These are phyloP conservation scores for Bubo blakistoni DNA, from an alignment of 2,113 vertebrate genomes.

Conservation along the genomic window DNA sequence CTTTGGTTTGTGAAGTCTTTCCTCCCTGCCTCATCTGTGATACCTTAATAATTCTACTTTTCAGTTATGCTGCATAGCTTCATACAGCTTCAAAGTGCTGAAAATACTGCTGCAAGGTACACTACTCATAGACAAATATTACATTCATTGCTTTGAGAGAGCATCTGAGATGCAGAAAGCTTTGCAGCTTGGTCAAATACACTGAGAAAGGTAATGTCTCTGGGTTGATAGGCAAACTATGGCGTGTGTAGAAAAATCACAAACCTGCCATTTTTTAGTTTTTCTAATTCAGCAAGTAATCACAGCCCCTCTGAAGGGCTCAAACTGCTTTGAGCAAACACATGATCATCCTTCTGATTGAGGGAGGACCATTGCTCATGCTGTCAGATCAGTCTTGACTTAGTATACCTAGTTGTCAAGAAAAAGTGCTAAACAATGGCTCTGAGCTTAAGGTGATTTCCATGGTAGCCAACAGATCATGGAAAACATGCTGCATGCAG, in stretches of 20 bases:
- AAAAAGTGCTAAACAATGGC: not conserved
- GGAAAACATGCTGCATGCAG: not conserved
- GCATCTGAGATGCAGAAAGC: not conserved
- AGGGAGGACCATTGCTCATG: not conserved
- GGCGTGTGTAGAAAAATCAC: not conserved
- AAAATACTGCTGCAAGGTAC: not conserved
- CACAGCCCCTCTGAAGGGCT: not conserved
- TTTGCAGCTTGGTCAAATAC: not conserved
- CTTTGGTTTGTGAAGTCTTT: not conserved
- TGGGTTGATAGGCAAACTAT: not conserved
- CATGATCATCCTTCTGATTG: rapidly evolving
- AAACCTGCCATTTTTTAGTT: not conserved
- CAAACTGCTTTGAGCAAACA: not conserved
- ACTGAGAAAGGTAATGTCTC: too few species aligned
- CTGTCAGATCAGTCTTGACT: not conserved
- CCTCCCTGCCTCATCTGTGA: not conserved
- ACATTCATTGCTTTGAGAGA: not conserved
- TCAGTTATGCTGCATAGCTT: not conserved
- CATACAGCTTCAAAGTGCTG: not conserved
- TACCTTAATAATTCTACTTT: not conserved
- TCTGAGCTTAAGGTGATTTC: not conserved
- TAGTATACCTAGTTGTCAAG: not conserved
- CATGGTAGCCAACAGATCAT: not conserved
- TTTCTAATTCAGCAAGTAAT: not conserved
- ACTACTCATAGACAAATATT: not conserved